These are phyloP conservation scores for Anarrhichthys ocellatus DNA, from an alignment of 2,113 vertebrate species.

Conservation along the genomic window DNA sequence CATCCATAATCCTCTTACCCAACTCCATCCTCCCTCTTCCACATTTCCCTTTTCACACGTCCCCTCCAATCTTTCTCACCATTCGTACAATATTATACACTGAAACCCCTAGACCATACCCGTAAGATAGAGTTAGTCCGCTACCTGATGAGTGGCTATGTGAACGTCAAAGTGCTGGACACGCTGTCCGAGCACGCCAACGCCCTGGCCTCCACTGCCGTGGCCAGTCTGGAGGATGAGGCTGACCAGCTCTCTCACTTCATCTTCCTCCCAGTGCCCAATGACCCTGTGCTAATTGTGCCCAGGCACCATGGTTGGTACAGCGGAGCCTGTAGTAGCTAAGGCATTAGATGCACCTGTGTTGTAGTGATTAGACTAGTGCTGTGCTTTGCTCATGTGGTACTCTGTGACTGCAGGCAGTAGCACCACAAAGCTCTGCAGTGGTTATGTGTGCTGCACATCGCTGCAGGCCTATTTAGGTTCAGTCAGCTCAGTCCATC, in stretches of 20 bases:
- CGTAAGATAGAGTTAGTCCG: slow-evolving; percentile 93
- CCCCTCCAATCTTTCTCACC: slow-evolving; percentile 4
- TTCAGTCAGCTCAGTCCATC: slow-evolving; percentile 32
- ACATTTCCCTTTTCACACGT: slow-evolving; percentile 30
- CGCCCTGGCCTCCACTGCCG: slow-evolving; percentile 88
- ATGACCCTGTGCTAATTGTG: slow-evolving; percentile 85
- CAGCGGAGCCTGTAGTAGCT: slow-evolving; percentile 47
- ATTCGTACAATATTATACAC: slow-evolving; percentile 16
- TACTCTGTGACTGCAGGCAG: slow-evolving; percentile 51
- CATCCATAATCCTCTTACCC: slow-evolving; percentile 57
- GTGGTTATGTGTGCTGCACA: slow-evolving; percentile 34
- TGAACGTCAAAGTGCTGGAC: slow-evolving; percentile 90
- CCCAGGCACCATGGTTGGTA: slow-evolving; percentile 94
- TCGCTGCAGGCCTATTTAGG: slow-evolving; percentile 42
- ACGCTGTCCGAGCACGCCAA: slow-evolving; percentile 91
- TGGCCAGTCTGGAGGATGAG: slow-evolving; percentile 90
- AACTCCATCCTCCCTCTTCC: slow-evolving; percentile 46
- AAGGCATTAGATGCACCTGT: slow-evolving; percentile 46
- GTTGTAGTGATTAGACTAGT: slow-evolving; percentile 52
- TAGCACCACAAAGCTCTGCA: slow-evolving; percentile 35
- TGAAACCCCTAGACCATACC: slow-evolving; percentile 86
- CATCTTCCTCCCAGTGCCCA: slow-evolving; percentile 88
- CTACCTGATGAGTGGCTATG: slow-evolving; percentile 92
- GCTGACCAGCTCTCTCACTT: slow-evolving; percentile 89
- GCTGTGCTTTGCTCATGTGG: slow-evolving; percentile 51